Conservation (phyloP, 2,797 vertebrate genomes). For the Zenarchopterus dispar region DNA sequence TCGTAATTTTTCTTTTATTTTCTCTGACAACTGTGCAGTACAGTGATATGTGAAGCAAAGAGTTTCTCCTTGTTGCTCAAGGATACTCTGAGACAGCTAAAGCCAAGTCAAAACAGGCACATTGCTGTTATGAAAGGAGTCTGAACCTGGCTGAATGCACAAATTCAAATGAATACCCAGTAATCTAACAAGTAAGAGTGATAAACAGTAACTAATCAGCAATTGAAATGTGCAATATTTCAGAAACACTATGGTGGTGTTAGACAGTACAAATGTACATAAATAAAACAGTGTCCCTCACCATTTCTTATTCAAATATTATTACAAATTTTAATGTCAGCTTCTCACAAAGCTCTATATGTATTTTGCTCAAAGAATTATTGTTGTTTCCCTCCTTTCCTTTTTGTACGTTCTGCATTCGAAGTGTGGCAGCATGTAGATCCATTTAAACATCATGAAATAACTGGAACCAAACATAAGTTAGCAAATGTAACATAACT, state of each 20-base stretch:
- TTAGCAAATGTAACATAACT: no score
- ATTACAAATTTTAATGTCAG: conserved; percentile 19
- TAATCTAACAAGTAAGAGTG: neutral
- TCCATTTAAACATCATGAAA: no score
- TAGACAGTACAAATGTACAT: neutral
- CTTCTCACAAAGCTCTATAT: conserved; percentile 10
- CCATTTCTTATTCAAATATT: conserved; percentile 13
- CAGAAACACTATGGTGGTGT: neutral
- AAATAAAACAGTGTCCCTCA: conserved; percentile 2
- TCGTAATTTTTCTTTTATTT: neutral
- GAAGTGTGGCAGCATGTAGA: no score
- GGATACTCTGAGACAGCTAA: neutral
- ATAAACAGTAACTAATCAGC: conserved; percentile 1
- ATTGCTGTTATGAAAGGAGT: conserved; percentile 3
- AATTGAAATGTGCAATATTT: no score
- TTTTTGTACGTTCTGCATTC: no score
- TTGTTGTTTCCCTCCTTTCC: conserved; percentile 8
- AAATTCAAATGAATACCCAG: neutral
- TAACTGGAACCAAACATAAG: no score
- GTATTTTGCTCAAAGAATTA: no score
- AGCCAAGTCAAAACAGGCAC: neutral
- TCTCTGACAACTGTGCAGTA: conserved; percentile 1
- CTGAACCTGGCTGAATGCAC: conserved; percentile 2
- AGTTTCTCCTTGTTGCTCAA: conserved; percentile 1
- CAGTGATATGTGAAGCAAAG: conserved; percentile 2